phyloP scores from a whole-genome alignment of 2,113 vertebrate genomes.

The Helogale parvula region DNA sequence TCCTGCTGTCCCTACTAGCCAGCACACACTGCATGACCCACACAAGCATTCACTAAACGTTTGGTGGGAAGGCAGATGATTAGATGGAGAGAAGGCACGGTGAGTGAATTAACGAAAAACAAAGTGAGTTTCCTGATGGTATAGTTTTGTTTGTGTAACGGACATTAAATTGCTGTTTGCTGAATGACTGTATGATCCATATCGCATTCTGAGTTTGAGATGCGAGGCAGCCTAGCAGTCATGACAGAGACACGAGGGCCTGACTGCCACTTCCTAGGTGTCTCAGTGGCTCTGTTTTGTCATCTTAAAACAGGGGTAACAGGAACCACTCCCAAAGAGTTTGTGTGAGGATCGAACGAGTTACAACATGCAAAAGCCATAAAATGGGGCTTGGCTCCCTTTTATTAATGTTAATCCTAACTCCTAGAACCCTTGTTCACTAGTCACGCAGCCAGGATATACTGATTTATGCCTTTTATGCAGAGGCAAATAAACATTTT shows the following conservation, averaged over 20 bases:
- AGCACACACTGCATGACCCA: not conserved
- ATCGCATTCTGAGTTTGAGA: not conserved
- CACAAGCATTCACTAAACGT: not conserved
- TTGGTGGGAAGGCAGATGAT: not conserved
- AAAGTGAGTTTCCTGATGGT: not conserved
- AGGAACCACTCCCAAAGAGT: not conserved
- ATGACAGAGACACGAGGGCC: not conserved
- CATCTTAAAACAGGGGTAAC: not conserved
- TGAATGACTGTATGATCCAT: not conserved
- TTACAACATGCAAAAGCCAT: not conserved
- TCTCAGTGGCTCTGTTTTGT: not conserved
- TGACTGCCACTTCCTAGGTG: not conserved
- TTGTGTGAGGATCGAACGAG: not conserved
- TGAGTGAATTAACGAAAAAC: not conserved
- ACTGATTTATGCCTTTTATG: not conserved
- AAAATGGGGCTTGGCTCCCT: not conserved
- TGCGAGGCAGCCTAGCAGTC: not conserved
- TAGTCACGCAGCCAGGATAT: not conserved
- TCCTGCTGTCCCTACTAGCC: not conserved
- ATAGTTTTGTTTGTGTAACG: not conserved
- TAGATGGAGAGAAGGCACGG: not conserved
- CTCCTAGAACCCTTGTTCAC: not conserved
- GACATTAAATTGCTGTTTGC: not conserved
- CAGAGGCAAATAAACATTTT: not conserved
- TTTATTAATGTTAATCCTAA: not conserved